phyloP scores from a whole-genome alignment of 2,888 invertebrate species.

The Mythimna vitellina region DNA sequence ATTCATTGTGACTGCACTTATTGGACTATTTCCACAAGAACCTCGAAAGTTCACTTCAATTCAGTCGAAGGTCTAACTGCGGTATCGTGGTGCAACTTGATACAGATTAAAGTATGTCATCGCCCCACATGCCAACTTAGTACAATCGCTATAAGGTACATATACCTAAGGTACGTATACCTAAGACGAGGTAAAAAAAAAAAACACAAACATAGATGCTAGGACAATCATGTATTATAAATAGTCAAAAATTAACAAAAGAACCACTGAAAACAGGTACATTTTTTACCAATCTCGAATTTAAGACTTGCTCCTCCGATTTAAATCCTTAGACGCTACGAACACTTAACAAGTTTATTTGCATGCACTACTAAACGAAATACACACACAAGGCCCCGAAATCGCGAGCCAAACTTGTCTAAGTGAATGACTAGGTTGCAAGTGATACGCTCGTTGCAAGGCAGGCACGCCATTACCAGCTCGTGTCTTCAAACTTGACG shows the following conservation, averaged over 20 bases:
- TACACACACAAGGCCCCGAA: conserved; percentile 77
- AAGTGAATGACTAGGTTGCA: conserved; percentile 90
- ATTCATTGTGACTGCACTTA: neutral
- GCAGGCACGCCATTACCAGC: conserved; percentile 71
- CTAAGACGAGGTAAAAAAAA: conserved; percentile 52
- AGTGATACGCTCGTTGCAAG: conserved; percentile 78
- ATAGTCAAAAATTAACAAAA: conserved; percentile 91
- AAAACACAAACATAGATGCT: conserved; percentile 85
- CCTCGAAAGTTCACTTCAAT: neutral
- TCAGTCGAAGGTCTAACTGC: neutral
- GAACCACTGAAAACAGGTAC: conserved; percentile 90
- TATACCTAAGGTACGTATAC: too few relatives aligned
- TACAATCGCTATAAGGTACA: neutral
- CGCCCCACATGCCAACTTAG: neutral
- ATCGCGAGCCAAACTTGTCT: conserved; percentile 79
- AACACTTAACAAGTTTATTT: conserved; percentile 89
- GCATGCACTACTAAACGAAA: conserved; percentile 88
- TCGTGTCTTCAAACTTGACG: conserved; percentile 62
- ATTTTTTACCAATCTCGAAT: conserved; percentile 89
- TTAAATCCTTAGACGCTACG: conserved; percentile 89
- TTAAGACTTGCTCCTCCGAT: conserved; percentile 84
- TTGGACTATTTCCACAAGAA: neutral
- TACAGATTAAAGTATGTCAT: neutral
- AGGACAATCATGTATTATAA: conserved; percentile 91
- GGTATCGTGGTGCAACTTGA: conserved; percentile 25